These are phyloP conservation scores for Ciona savignyi DNA, from an alignment of 23 tunicate genomes.

Conservation along the genomic window DNA sequence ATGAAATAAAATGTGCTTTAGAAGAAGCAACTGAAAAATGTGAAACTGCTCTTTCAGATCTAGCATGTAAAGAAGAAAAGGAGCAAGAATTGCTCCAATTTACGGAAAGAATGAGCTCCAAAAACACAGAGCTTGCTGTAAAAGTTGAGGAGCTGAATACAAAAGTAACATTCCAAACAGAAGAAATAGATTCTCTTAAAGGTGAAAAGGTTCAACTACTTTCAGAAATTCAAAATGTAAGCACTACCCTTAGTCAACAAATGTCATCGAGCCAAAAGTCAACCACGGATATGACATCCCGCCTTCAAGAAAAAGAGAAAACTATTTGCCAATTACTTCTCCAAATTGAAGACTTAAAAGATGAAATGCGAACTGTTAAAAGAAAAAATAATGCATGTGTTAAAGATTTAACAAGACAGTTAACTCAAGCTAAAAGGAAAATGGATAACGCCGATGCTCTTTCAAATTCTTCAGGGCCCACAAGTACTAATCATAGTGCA, in stretches of 20 bases:
- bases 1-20: slow-evolving; percentile 18
- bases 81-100: slow-evolving; percentile 74
- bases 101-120: slow-evolving; percentile 66
- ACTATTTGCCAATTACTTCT: slow-evolving; percentile 57
- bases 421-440: slow-evolving; percentile 75
- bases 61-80: slow-evolving; percentile 47
- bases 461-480: slow-evolving; percentile 30
- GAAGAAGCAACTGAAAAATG: slow-evolving; percentile 19
- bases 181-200: not conserved
- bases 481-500: slow-evolving; percentile 33
- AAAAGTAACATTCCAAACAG: slow-evolving; percentile 8
- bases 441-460: slow-evolving; percentile 54
- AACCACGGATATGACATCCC: slow-evolving; percentile 22
- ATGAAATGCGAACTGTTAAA: slow-evolving; percentile 75
- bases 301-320: slow-evolving; percentile 71
- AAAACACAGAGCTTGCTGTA: slow-evolving; percentile 75
- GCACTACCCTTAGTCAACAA: slow-evolving; percentile 11
- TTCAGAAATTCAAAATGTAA: slow-evolving; percentile 7
- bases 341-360: slow-evolving; percentile 73
- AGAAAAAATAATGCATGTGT: slow-evolving; percentile 66
- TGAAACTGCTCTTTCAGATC: slow-evolving; percentile 24
- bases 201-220: slow-evolving; percentile 4
- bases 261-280: not conserved
- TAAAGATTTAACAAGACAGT: slow-evolving; percentile 77
- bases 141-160: slow-evolving; percentile 45